These are phyloP conservation scores for Syngnathoides biaculeatus DNA, from an alignment of 2,113 vertebrate species.

Conservation along the genomic window DNA sequence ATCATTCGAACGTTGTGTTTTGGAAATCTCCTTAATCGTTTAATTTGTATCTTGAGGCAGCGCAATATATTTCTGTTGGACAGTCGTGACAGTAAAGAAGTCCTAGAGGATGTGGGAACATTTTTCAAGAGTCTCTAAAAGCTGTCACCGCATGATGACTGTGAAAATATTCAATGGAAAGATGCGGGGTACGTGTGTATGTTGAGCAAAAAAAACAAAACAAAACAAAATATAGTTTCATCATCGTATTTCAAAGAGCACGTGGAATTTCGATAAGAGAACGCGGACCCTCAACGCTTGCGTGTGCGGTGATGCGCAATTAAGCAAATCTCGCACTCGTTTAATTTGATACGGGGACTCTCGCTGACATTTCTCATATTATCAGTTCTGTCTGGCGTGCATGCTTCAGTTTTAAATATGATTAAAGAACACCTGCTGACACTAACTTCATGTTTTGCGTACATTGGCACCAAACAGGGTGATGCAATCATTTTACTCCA, in stretches of 20 bases:
- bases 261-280: background rate
- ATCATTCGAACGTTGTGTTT: no score
- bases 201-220: background rate
- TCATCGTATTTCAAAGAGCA: background rate
- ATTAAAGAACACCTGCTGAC: background rate
- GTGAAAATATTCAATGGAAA: background rate
- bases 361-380: slow-evolving; percentile 30
- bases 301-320: background rate
- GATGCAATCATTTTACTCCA: no score
- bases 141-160: background rate
- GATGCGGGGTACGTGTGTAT: background rate
- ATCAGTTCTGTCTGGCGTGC: background rate
- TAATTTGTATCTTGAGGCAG: no score
- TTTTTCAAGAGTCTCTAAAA: background rate
- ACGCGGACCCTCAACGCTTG: background rate
- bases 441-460: background rate
- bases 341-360: slow-evolving; percentile 24
- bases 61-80: no score
- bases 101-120: background rate
- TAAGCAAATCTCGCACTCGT: slow-evolving; percentile 13
- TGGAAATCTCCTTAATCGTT: no score
- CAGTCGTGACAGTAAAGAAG: no score
- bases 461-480: no score
- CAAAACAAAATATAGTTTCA: background rate
- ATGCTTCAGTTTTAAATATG: background rate